phyloP scores from a whole-genome alignment of 2,797 vertebrate species.

The Benthosema pterotum region DNA sequence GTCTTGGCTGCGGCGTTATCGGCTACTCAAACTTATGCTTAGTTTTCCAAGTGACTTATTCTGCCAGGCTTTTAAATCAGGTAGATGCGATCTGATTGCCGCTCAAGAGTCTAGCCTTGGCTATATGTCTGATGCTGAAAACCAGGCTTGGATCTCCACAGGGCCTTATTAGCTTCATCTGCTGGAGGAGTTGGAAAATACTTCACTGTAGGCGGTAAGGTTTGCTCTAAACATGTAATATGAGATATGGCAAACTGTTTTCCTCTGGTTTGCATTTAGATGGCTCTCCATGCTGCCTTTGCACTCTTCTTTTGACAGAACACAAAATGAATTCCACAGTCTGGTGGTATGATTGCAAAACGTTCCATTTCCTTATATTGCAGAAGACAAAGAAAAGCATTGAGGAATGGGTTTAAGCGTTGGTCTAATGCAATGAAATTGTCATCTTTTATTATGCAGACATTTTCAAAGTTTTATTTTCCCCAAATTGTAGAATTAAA shows the following conservation, averaged over 20 bases:
- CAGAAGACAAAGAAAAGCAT: slow-evolving; percentile 22
- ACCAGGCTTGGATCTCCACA: slow-evolving; percentile 16
- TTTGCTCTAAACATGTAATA: slow-evolving; percentile 44
- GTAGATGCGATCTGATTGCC: too few relatives aligned
- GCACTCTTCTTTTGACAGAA: slow-evolving; percentile 24
- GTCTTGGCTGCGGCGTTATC: not conserved
- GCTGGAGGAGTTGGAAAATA: slow-evolving; percentile 29
- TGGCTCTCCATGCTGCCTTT: slow-evolving; percentile 7
- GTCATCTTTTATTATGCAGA: slow-evolving; percentile 3
- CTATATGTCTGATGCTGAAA: not conserved
- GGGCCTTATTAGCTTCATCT: slow-evolving; percentile 23
- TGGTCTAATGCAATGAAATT: slow-evolving; percentile 3
- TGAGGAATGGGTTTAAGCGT: slow-evolving; percentile 20
- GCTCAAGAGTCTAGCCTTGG: not conserved
- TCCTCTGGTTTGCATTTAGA: slow-evolving; percentile 51
- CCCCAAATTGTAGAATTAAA: not conserved
- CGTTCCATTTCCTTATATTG: slow-evolving; percentile 43
- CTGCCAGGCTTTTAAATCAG: too few relatives aligned
- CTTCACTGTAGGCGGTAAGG: slow-evolving; percentile 17
- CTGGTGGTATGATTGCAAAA: slow-evolving; percentile 42
- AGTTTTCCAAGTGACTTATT: not conserved
- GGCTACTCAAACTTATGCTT: not conserved
- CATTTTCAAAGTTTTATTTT: not conserved
- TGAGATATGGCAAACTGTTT: slow-evolving; percentile 40
- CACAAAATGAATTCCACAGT: slow-evolving; percentile 32